A percentile compares a stretch with the other conserved stretches of the same genome.
These are phyloP conservation scores for Trichonephila inaurata DNA, from an alignment of 1,140 invertebrate genomes.

Conservation along the genomic window DNA sequence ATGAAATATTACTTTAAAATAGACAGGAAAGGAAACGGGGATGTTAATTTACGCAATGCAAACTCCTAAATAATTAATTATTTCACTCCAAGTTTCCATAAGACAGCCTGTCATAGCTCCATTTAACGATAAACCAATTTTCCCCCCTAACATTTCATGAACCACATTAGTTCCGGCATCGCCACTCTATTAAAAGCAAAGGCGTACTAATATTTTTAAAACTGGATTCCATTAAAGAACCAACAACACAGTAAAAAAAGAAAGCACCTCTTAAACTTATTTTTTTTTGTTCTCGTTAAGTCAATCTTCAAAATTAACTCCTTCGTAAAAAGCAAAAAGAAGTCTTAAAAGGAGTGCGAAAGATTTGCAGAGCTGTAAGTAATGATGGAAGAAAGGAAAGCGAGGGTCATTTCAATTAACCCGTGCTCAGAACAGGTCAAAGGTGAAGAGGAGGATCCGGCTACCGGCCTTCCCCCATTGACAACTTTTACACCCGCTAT, in stretches of 20 bases:
- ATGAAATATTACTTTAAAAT: no score
- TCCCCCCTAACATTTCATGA: not conserved
- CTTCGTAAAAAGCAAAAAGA: not conserved
- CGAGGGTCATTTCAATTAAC: constrained; percentile 62
- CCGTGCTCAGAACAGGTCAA: constrained; percentile 23
- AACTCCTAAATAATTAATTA: not conserved
- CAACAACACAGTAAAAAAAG: not conserved
- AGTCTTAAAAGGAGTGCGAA: not conserved
- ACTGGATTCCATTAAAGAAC: not conserved
- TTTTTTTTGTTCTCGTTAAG: not conserved
- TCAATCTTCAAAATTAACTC: not conserved
- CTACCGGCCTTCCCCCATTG: constrained; percentile 42
- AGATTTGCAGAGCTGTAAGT: not conserved
- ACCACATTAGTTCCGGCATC: not conserved
- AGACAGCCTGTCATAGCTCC: not conserved
- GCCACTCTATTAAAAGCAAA: not conserved
- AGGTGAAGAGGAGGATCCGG: constrained; percentile 52
- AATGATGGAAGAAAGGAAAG: not conserved
- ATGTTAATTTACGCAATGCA: no score
- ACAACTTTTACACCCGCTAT: constrained; percentile 48
- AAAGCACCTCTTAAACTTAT: not conserved
- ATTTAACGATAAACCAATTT: no score
- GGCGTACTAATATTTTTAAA: constrained; percentile 1
- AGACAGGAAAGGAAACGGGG: no score
- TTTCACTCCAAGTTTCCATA: not conserved